These are phyloP conservation scores for Rousettus madagascariensis DNA, from an alignment of 2,797 vertebrate genomes.

Conservation along the genomic window DNA sequence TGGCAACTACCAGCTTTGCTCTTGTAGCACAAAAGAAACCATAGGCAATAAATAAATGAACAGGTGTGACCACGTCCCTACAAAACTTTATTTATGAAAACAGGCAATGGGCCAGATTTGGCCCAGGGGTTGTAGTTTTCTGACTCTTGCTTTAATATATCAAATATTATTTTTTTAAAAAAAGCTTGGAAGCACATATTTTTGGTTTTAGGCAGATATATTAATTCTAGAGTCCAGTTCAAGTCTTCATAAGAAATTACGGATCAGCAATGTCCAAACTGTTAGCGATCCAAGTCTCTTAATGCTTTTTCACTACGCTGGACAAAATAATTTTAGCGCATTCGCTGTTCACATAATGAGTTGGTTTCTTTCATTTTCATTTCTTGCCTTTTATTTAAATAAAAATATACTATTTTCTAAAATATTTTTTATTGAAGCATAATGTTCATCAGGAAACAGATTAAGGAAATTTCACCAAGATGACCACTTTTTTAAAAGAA, in stretches of 20 bases:
- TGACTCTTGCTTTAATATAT: background rate
- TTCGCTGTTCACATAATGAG: background rate
- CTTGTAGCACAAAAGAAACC: background rate
- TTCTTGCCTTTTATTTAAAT: slow-evolving; percentile 3
- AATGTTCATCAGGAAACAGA: background rate
- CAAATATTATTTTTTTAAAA: background rate
- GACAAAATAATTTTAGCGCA: background rate
- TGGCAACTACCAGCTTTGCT: background rate
- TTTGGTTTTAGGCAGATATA: background rate
- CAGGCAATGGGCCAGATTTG: background rate
- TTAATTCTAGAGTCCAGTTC: background rate
- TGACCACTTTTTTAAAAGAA: background rate
- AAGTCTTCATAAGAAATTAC: background rate
- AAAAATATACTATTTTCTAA: background rate
- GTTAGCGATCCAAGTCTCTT: background rate
- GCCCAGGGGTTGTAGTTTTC: background rate
- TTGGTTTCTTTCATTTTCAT: background rate
- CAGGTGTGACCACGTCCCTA: background rate
- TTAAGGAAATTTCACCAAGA: background rate
- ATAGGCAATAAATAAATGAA: background rate
- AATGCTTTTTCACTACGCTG: background rate
- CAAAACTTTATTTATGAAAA: slow-evolving; percentile 29
- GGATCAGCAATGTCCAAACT: background rate
- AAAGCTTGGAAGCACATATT: background rate
- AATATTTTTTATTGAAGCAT: background rate